Conservation (phyloP, 2,888 invertebrate genomes). For the Drosophila eohydei region DNA sequence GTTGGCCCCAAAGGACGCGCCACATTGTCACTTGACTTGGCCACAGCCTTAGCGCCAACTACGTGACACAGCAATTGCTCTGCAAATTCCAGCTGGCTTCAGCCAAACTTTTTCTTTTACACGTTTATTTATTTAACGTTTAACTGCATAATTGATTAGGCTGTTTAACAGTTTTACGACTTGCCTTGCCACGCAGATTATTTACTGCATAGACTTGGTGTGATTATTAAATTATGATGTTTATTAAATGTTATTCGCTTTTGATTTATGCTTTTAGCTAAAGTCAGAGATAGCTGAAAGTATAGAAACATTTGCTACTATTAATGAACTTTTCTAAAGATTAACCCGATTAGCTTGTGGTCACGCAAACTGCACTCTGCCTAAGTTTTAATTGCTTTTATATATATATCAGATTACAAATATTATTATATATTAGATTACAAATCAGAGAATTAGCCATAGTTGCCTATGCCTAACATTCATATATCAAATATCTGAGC, state of each 20-base stretch:
- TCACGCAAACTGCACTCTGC: too few species aligned
- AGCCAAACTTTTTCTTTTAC: not conserved
- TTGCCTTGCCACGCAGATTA: not conserved
- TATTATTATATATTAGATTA: too few species aligned
- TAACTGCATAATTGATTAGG: constrained; percentile 15
- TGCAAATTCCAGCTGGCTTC: constrained; percentile 16
- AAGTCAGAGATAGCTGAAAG: not conserved
- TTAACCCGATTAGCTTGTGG: too few species aligned
- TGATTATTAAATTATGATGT: not conserved
- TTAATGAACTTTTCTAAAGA: too few species aligned
- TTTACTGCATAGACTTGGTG: not conserved
- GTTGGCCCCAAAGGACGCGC: constrained; percentile 59
- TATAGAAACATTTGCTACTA: too few species aligned
- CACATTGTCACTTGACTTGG: constrained; percentile 49
- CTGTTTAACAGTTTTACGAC: not conserved
- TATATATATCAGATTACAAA: too few species aligned
- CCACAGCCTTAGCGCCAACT: constrained; percentile 41
- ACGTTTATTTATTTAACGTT: constrained; percentile 10
- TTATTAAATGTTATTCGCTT: not conserved
- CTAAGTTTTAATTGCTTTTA: too few species aligned
- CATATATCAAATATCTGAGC: not conserved
- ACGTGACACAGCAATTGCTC: constrained; percentile 59
- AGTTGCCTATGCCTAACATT: not conserved
- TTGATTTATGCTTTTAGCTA: not conserved
- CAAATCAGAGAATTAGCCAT: too few species aligned